Evolutionary conservation across 92 coral and sea anemone species (phyloP), one percentile per base, ranked within the genome.

Genomic region (Zoanthus solanderi): DNA sequence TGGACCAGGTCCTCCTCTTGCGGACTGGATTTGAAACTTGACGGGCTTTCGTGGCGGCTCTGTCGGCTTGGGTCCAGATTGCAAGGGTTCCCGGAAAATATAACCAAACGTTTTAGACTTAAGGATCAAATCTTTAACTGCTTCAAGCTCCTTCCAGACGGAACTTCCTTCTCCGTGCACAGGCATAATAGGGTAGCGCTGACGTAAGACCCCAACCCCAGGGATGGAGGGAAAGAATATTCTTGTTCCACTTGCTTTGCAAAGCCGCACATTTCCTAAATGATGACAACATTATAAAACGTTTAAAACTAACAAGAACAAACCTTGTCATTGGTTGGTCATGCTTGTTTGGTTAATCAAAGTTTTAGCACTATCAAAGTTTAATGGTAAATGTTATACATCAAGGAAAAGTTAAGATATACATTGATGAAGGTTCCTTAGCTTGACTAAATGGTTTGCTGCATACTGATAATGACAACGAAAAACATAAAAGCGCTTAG

Each of bases 181-280:
- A 18, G 98, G 98, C 96, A 91, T 88, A 58, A 95, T 95, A 87
- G 98, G 98, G 72, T 93, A 95, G 13, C 98, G 90, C 78, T 95
- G 98, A 37, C 95, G 95, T 69, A 91, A 76, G 72, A 76, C 50
- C n/a, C 96, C 93, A 0, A 94, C 91, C 18, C 89, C 98, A 3
- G 79, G 50, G n/a, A 93, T 94, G 12, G 69, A 2, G 23, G 96
- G 95, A n/a, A 96, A 88, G 80, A 96, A 94, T 87, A 96, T 89
- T 13, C 98, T 90, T 71, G 92, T 94, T 68, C 98, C 98, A 66
- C 93, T 90, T 9, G 98, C 98, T 72, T 85, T 86, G 68, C 93
- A 87, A 16, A 84, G 74, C 15, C 87, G 88, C 48, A 94, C 66
- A n/a, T 69, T 84, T 76, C 92, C 92, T 89, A 58, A 9, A 3